Base-by-base conservation (phyloP, 2,888 invertebrate species). In the Dusona sp. region DNA sequence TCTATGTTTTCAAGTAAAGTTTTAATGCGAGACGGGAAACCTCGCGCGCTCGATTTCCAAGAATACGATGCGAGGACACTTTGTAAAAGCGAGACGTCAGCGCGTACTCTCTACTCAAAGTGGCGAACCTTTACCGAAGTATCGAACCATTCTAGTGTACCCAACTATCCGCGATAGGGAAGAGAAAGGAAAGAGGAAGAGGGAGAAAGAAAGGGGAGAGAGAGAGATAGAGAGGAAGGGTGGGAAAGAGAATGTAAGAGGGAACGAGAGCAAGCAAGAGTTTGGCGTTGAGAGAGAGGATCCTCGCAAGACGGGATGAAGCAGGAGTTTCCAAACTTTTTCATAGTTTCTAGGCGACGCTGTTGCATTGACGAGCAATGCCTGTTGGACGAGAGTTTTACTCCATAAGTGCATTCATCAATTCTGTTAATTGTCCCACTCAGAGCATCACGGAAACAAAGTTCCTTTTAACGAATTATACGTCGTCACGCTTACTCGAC, bases 311-410 rank as follows among this genome's bases (percentile, higher is more conserved):
- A 54, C n/a, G 48, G 65, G 54, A 64, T 54, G 54, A 8, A 77
- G 68, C 33, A 61, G 36, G 54, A 86, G 85, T 86, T 86, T 72
- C 19, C 48, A 77, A 86, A 79, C 57, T 86, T 83, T 86, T 83
- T 83, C 79, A 86, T 79, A 65, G 79, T 79, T 75, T 68, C 51
- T 42, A 38, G 67, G 61, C 9, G 54, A 51, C 25, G 70, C 68
- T 36, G 51, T 51, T 64, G 51, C 79, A 79, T 77, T 48, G 75
- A 79, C 70, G 70, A 51, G 67, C 22, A 61, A 38, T 38, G 67
- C 38, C 65, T 70, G 54, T 65, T 51, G 64, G 51, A 38, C 25
- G 38, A 36, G 75, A 64, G 72, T 67, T 73, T 75, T 65, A 70
- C 82, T 83, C 51, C 54, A 75, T 75, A 83, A 80, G 79, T 67